These are phyloP conservation scores for Brachylomia viminalis DNA, from an alignment of 2,888 invertebrate species.

Conservation along the genomic window DNA sequence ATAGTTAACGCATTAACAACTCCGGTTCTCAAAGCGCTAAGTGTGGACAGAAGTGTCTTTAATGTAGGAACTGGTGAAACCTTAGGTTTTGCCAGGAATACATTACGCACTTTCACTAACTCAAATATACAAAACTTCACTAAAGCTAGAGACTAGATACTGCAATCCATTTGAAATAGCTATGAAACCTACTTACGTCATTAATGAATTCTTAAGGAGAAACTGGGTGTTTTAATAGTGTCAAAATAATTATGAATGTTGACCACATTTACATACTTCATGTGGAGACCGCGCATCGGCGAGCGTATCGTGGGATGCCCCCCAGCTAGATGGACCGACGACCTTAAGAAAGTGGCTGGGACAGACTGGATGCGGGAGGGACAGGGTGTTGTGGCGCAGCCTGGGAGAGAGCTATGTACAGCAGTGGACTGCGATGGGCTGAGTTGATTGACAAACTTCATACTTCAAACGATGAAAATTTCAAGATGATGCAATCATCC, in stretches of 20 bases:
- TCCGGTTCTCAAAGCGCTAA: not conserved
- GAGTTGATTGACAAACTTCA: too few relatives aligned
- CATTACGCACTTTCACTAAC: constrained; percentile 21
- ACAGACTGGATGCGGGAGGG: too few relatives aligned
- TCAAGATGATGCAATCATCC: not conserved
- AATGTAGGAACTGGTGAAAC: constrained; percentile 1
- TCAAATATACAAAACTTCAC: not conserved
- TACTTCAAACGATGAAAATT: too few relatives aligned
- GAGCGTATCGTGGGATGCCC: too few relatives aligned
- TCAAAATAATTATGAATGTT: not conserved
- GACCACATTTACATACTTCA: too few relatives aligned
- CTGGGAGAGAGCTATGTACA: not conserved
- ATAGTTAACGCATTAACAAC: constrained; percentile 18
- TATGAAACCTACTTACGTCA: not conserved
- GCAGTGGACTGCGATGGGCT: too few relatives aligned
- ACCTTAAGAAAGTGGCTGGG: not conserved
- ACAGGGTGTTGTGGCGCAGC: too few relatives aligned
- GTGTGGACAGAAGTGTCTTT: not conserved
- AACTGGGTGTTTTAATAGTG: not conserved
- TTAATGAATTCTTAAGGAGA: not conserved
- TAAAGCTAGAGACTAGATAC: not conserved
- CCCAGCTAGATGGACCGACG: not conserved
- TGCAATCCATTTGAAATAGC: not conserved
- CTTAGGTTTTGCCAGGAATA: constrained; percentile 24
- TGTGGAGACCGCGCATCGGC: too few relatives aligned